phyloP scores from a whole-genome alignment of 2,888 invertebrate species.

The Agrochola circellaris region DNA sequence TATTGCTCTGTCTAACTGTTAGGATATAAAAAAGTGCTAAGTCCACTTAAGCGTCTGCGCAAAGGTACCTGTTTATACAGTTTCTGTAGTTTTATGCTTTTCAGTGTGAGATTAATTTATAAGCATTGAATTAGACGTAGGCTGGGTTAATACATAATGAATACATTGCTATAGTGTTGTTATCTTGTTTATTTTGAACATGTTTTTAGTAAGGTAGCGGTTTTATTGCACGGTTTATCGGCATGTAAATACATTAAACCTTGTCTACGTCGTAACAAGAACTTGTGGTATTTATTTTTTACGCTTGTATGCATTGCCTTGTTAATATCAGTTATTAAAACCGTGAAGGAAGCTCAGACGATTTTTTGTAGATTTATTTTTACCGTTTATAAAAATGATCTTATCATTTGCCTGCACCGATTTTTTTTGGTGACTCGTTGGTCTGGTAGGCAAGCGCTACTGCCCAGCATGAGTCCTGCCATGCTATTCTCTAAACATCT shows the following conservation, averaged over 20 bases:
- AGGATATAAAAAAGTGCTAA: slow-evolving; percentile 24
- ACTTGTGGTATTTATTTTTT: slow-evolving; percentile 27
- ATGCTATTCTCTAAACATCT: too few species aligned
- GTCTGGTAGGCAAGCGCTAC: too few species aligned
- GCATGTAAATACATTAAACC: slow-evolving; percentile 49
- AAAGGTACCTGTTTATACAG: slow-evolving; percentile 19
- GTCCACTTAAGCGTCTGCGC: slow-evolving; percentile 5
- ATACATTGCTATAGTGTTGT: slow-evolving; percentile 25
- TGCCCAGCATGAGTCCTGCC: too few species aligned
- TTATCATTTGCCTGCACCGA: neutral
- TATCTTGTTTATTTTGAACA: slow-evolving; percentile 55
- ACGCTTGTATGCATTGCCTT: slow-evolving; percentile 34
- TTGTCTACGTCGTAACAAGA: slow-evolving; percentile 42
- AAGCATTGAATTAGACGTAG: slow-evolving; percentile 19
- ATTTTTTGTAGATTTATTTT: slow-evolving; percentile 25
- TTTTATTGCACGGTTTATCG: slow-evolving; percentile 57
- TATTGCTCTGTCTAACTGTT: neutral
- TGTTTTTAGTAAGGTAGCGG: slow-evolving; percentile 53
- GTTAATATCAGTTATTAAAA: slow-evolving; percentile 44
- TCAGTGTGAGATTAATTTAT: slow-evolving; percentile 18
- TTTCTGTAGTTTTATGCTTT: slow-evolving; percentile 15
- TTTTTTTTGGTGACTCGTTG: too few species aligned
- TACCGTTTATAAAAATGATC: slow-evolving; percentile 3
- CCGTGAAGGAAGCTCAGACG: neutral
- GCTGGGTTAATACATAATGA: neutral